A percentile compares a stretch with the other conserved stretches of the same genome.
Evolutionary conservation across 2,888 invertebrate species (phyloP).

Genomic region (Aspidiotus destructor): DNA sequence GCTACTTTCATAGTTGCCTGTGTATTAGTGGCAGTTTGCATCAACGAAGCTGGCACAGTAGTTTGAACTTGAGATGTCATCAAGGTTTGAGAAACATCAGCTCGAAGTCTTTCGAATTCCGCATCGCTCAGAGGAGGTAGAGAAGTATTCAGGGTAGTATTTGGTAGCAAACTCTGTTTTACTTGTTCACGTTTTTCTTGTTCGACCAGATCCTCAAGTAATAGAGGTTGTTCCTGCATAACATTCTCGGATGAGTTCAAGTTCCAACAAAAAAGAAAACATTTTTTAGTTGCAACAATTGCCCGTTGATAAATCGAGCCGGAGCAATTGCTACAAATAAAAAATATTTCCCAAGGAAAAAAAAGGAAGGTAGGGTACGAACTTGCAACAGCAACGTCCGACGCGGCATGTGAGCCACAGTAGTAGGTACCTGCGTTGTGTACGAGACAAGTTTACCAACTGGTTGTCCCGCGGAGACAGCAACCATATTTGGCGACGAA

Average conservation of each 20-base stretch:
- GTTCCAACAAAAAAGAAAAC: too few relatives aligned
- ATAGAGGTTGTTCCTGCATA: slow-evolving; percentile 76
- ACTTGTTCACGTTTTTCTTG: slow-evolving; percentile 87
- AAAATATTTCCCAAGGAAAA: too few relatives aligned
- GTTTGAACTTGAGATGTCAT: slow-evolving; percentile 13
- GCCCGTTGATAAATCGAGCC: too few relatives aligned
- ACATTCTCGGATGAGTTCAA: slow-evolving; percentile 6
- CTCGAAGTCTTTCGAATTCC: slow-evolving; percentile 58
- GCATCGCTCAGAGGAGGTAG: slow-evolving; percentile 38
- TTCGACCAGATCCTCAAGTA: slow-evolving; percentile 80
- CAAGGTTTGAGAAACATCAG: slow-evolving; percentile 47
- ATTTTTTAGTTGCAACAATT: too few relatives aligned
- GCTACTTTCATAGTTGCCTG: slow-evolving; percentile 8
- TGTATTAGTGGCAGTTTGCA: background rate
- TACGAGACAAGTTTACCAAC: slow-evolving; percentile 23
- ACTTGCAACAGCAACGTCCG: slow-evolving; percentile 76
- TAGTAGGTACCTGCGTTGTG: slow-evolving; percentile 15
- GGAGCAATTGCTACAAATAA: too few relatives aligned
- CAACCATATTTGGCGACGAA: slow-evolving; percentile 21
- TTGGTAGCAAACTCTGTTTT: slow-evolving; percentile 46
- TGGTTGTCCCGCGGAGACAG: slow-evolving; percentile 11
- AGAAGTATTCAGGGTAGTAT: slow-evolving; percentile 33
- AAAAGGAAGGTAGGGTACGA: slow-evolving; percentile 5
- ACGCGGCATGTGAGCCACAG: slow-evolving; percentile 41
- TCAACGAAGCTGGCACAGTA: slow-evolving; percentile 6